Percentiles rank a stretch among this genome's conserved stretches.
These are phyloP conservation scores for Lycophotia porphyrea DNA, from an alignment of 2,888 invertebrate genomes.

Conservation along the genomic window DNA sequence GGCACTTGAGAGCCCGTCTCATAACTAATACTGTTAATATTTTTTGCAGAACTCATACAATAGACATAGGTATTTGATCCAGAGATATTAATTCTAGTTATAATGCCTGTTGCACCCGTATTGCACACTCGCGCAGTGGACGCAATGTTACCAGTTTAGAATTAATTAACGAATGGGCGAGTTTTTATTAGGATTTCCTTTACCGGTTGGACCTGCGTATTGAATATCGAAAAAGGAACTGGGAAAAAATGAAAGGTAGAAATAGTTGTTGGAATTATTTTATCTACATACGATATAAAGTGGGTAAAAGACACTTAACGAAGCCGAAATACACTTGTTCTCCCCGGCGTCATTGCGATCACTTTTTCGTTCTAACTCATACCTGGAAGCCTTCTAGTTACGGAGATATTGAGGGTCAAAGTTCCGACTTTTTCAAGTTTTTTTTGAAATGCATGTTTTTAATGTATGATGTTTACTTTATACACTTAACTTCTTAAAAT, in stretches of 20 bases:
- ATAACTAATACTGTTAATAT: not conserved
- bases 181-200: constrained; percentile 51
- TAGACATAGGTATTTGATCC: constrained; percentile 31
- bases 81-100: constrained; percentile 42
- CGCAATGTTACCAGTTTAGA: constrained; percentile 51
- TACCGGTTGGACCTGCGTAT: constrained; percentile 11
- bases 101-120: constrained; percentile 34
- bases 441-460: too few species aligned
- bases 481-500: too few species aligned
- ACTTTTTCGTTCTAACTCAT: too few species aligned
- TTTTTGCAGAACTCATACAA: constrained; percentile 22
- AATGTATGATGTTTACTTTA: too few species aligned
- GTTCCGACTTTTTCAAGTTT: too few species aligned
- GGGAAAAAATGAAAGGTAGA: constrained; percentile 2
- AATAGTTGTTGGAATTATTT: not conserved
- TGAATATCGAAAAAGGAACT: constrained; percentile 19
- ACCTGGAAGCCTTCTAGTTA: too few species aligned
- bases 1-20: not conserved
- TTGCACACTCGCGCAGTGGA: constrained; percentile 3
- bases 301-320: too few species aligned
- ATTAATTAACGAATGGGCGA: constrained; percentile 35
- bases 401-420: too few species aligned
- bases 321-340: too few species aligned
- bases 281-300: not conserved
- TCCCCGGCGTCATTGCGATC: too few species aligned